phyloP scores from a whole-genome alignment of 2,797 vertebrate species.

The Fundulus diaphanus region DNA sequence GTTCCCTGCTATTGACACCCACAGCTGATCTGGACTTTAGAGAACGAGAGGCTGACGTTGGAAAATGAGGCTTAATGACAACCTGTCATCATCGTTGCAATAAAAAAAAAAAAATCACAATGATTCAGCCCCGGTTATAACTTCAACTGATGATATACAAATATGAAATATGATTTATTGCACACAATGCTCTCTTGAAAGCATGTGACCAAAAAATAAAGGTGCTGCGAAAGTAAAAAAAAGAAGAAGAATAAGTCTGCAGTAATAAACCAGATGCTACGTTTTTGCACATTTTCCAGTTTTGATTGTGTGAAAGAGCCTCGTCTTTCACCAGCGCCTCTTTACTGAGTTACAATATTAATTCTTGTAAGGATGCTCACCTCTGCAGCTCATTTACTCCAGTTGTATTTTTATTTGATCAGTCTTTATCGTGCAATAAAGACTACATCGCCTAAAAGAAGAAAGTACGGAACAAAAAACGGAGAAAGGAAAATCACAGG shows the following conservation, averaged over 20 bases:
- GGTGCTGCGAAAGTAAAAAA: neutral
- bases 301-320: neutral
- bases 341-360: no score
- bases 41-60: neutral
- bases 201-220: no score
- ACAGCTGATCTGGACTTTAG: neutral
- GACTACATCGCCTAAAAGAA: constrained; percentile 1
- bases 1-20: neutral
- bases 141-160: no score
- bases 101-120: no score
- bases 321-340: neutral
- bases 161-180: no score
- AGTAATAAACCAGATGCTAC: neutral
- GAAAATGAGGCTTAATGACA: no score
- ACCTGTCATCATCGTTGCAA: no score
- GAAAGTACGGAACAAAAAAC: neutral
- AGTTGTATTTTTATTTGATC: constrained; percentile 21
- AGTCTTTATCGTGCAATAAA: constrained; percentile 23
- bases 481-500: constrained; percentile 29
- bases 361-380: neutral
- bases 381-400: constrained; percentile 24
- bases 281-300: no score
- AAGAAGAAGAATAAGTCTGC: neutral
- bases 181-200: no score
- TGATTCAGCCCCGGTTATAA: no score